phyloP scores from a whole-genome alignment of 2,113 vertebrate genomes.

The Himantopus leucocephalus region DNA sequence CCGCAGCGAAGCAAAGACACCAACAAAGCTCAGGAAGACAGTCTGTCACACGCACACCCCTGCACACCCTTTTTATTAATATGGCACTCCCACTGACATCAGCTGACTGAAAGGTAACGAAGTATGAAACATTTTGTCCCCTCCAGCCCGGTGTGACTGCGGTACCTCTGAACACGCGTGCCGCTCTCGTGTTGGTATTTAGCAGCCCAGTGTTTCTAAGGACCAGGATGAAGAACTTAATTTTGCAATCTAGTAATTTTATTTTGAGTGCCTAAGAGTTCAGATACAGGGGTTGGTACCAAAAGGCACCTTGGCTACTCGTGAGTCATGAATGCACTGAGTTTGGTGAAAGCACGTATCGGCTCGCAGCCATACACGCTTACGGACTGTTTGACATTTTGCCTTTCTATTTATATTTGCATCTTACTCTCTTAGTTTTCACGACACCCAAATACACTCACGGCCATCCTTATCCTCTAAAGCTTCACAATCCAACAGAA shows the following conservation, averaged over 20 bases:
- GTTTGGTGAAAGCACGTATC: background rate
- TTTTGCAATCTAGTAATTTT: background rate
- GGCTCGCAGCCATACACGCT: background rate
- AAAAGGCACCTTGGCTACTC: background rate
- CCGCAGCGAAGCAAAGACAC: background rate
- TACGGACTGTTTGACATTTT: background rate
- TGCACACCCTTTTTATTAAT: background rate
- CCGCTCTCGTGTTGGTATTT: background rate
- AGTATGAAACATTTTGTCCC: background rate
- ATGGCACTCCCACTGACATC: background rate
- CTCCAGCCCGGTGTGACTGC: background rate
- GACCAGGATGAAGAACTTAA: background rate
- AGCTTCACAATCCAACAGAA: background rate
- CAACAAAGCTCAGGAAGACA: background rate
- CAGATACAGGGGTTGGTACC: too few species aligned
- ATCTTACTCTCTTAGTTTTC: background rate
- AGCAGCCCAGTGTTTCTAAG: background rate
- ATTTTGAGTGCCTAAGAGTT: background rate
- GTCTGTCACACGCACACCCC: background rate
- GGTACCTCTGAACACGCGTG: fast-evolving
- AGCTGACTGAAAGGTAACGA: background rate
- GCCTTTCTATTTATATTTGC: background rate
- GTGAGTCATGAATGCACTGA: background rate
- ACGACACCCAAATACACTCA: background rate
- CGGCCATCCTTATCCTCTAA: background rate